Conservation (phyloP, 2,113 vertebrate genomes). For the Salvelinus namaycush region DNA sequence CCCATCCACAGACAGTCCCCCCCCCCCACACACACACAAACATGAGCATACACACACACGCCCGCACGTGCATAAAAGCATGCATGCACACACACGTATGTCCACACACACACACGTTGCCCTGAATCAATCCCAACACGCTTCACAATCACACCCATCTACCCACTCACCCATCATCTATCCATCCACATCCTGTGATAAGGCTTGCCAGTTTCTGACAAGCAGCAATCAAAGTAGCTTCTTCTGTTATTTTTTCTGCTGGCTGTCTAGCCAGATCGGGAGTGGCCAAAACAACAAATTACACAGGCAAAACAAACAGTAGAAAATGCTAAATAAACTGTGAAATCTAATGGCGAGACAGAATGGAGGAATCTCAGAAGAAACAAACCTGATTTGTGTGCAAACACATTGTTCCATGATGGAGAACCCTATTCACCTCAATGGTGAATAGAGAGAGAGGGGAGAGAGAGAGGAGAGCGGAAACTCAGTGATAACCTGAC, state of each 20-base stretch:
- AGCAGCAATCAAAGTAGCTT: slow-evolving; percentile 27
- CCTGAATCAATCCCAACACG: slow-evolving; percentile 52
- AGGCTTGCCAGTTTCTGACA: slow-evolving; percentile 12
- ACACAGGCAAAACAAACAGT: slow-evolving; percentile 38
- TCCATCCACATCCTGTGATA: slow-evolving; percentile 22
- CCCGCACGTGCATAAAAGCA: neutral
- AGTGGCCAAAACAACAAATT: slow-evolving; percentile 22
- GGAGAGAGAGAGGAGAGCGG: neutral
- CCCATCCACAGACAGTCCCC: slow-evolving; percentile 50
- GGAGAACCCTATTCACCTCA: neutral
- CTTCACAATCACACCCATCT: slow-evolving; percentile 7
- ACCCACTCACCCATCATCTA: slow-evolving; percentile 21
- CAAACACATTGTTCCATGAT: neutral
- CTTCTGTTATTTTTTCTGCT: slow-evolving; percentile 14
- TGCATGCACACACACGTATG: slow-evolving; percentile 14
- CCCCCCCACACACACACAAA: neutral
- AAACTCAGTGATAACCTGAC: neutral
- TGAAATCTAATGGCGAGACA: slow-evolving; percentile 23
- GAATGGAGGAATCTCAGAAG: slow-evolving; percentile 21
- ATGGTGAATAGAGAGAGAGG: neutral
- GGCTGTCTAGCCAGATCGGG: slow-evolving; percentile 10
- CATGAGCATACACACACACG: neutral
- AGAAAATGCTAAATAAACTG: slow-evolving; percentile 46
- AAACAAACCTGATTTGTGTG: slow-evolving; percentile 19
- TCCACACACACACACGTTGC: slow-evolving; percentile 25